Percentiles rank a stretch among this genome's conserved stretches.
Evolutionary conservation across 2,888 invertebrate species (phyloP).

Genomic region (Cataglyphis rosenhaueri): DNA sequence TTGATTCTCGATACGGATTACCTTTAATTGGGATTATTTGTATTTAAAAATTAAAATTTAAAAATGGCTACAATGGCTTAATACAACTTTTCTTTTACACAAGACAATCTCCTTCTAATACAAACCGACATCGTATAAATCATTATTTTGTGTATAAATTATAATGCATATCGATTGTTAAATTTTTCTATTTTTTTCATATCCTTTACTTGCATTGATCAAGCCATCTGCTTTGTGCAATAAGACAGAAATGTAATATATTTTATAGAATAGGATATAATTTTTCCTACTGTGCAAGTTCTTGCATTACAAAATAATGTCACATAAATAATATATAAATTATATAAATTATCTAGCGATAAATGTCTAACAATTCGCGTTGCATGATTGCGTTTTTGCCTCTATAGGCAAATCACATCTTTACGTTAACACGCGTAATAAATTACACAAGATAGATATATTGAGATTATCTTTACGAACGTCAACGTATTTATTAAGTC

Average conservation of each 20-base stretch:
- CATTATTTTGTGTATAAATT: constrained; percentile 1
- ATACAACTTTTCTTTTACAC: background rate
- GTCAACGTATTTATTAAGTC: constrained; percentile 22
- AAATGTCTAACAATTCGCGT: constrained; percentile 1
- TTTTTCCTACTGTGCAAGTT: background rate
- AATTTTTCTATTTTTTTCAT: constrained; percentile 11
- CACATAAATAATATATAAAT: background rate
- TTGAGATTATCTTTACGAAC: background rate
- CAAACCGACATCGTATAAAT: background rate
- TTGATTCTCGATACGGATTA: background rate
- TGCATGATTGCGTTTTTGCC: constrained; percentile 4
- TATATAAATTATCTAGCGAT: constrained; percentile 20
- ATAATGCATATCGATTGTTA: background rate
- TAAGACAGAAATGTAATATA: background rate
- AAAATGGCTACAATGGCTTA: background rate
- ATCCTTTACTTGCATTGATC: background rate
- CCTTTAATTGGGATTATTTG: background rate
- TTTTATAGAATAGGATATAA: background rate
- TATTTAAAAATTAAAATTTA: background rate
- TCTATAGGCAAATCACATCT: background rate
- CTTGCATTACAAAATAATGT: background rate
- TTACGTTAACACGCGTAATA: constrained; percentile 17
- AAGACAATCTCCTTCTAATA: background rate
- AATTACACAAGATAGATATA: constrained; percentile 30
- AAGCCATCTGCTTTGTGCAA: background rate